These are phyloP conservation scores for Brachionus sp. DNA, from an alignment of 1,140 invertebrate genomes.

Conservation along the genomic window DNA sequence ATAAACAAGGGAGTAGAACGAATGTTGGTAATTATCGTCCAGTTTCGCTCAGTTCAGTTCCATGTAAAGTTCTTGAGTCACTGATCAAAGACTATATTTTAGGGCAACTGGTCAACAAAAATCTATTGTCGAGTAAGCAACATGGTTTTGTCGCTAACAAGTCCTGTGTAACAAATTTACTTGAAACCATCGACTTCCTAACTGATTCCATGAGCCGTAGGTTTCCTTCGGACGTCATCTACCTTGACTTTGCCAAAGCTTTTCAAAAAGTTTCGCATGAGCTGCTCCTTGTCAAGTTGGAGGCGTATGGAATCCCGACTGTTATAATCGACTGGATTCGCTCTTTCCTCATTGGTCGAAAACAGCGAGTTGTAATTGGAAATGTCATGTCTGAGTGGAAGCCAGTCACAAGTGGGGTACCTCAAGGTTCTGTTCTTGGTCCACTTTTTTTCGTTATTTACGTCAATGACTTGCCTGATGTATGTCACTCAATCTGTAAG, in stretches of 20 bases:
- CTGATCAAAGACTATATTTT: not conserved
- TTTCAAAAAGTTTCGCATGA: not conserved
- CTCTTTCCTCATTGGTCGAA: too few species aligned
- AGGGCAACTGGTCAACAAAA: not conserved
- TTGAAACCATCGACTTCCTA: not conserved
- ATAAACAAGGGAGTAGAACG: not conserved
- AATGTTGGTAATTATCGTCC: not conserved
- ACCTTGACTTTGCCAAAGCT: not conserved
- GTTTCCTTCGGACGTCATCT: not conserved
- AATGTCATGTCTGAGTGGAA: too few species aligned
- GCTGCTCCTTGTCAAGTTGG: not conserved
- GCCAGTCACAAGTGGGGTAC: too few species aligned
- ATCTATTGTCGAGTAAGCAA: not conserved
- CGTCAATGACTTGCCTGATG: too few species aligned
- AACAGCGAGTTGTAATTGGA: too few species aligned
- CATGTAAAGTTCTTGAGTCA: not conserved
- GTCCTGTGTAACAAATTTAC: conserved; percentile 6
- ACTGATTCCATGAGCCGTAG: not conserved
- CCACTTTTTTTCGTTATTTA: too few species aligned
- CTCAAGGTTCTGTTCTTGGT: too few species aligned
- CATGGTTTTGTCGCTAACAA: not conserved
- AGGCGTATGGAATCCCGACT: too few species aligned
- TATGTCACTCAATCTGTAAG: too few species aligned
- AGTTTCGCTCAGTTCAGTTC: not conserved
- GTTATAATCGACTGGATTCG: too few species aligned